A percentile compares a stretch with the other conserved stretches of the same genome.
phyloP scores from a whole-genome alignment of 64 coral and sea anemone genomes.

The Montipora capricornis region DNA sequence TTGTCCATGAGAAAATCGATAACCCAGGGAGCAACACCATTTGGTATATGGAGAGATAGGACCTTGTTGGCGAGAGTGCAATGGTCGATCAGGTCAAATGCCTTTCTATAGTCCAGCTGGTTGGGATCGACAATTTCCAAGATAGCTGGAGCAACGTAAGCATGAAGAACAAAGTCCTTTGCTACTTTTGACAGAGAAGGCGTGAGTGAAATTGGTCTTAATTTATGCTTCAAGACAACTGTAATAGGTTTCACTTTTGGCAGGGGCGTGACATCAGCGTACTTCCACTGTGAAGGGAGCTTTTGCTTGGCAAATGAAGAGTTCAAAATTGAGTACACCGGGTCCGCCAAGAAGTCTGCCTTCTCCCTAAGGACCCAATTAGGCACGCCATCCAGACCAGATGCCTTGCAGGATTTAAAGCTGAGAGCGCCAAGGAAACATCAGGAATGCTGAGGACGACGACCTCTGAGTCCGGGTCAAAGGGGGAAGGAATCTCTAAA shows the following conservation, averaged over 20 bases:
- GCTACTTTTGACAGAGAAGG: constrained; percentile 67
- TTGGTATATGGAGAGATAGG: constrained; percentile 59
- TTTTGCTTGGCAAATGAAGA: too few species aligned
- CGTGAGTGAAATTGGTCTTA: constrained; percentile 15
- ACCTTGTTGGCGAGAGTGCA: constrained; percentile 53
- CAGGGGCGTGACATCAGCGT: constrained; percentile 21
- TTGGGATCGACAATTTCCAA: too few species aligned
- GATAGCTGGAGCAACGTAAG: too few species aligned
- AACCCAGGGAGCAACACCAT: constrained; percentile 69
- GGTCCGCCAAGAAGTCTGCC: too few species aligned
- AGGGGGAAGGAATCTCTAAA: neutral
- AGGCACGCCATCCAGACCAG: neutral
- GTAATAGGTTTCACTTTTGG: too few species aligned
- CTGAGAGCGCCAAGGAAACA: neutral
- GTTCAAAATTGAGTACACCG: too few species aligned
- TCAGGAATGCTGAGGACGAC: too few species aligned
- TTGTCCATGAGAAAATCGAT: constrained; percentile 45
- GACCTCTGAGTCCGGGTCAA: too few species aligned
- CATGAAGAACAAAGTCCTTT: constrained; percentile 22
- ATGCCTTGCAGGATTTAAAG: constrained; percentile 4
- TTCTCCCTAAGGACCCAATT: neutral
- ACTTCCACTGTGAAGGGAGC: constrained; percentile 57
- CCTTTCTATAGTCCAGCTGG: constrained; percentile 51
- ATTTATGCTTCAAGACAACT: too few species aligned
- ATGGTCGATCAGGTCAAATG: constrained; percentile 46